These are phyloP conservation scores for Peromyscus nudipes DNA, from an alignment of 2,797 vertebrate species.

Conservation along the genomic window DNA sequence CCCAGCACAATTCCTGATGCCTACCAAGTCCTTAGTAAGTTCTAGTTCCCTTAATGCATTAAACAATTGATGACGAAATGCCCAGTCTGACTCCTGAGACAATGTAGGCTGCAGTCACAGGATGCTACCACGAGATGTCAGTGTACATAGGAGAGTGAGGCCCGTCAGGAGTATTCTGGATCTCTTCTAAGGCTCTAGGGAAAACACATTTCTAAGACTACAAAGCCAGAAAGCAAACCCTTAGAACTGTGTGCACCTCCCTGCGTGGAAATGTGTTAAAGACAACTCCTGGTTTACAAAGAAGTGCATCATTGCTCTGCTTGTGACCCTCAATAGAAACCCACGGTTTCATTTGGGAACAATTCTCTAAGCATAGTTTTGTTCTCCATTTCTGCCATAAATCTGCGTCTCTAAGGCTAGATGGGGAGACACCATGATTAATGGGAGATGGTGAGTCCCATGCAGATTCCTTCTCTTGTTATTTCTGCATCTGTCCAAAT, in stretches of 20 bases:
- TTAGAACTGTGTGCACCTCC: background rate
- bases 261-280: background rate
- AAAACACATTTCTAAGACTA: conserved; percentile 8
- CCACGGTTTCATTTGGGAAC: background rate
- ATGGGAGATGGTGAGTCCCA: background rate
- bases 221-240: conserved; percentile 14
- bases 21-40: background rate
- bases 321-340: background rate
- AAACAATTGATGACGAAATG: background rate
- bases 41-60: background rate
- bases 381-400: background rate
- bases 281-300: background rate
- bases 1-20: background rate
- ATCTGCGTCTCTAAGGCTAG: background rate
- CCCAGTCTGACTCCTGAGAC: background rate
- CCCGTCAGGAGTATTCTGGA: conserved; percentile 62
- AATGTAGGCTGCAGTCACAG: background rate
- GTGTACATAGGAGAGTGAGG: conserved; percentile 50
- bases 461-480: background rate
- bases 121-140: conserved; percentile 71
- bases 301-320: background rate
- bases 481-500: background rate
- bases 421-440: background rate
- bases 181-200: background rate
- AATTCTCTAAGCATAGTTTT: background rate